These are phyloP conservation scores for Volucella bombylans DNA, from an alignment of 2,888 invertebrate species.

Conservation along the genomic window DNA sequence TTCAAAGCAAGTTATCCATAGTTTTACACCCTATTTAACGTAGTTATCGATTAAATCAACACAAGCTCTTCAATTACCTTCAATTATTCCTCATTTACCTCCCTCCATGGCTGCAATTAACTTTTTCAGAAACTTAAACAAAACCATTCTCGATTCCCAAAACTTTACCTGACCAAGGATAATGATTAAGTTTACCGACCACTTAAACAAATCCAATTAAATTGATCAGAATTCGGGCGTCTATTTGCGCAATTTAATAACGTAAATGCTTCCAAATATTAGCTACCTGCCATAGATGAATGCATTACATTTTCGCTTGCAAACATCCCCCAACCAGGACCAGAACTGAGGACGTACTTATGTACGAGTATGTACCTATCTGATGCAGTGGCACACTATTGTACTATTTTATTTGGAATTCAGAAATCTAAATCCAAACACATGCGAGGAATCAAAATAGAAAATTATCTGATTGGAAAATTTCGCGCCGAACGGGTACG, in stretches of 20 bases:
- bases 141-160: background rate
- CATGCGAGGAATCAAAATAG: slow-evolving; percentile 62
- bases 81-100: slow-evolving; percentile 23
- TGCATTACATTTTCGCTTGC: background rate
- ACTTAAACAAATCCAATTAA: slow-evolving; percentile 71
- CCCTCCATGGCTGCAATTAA: background rate
- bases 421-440: slow-evolving; percentile 52
- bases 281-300: background rate
- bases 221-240: slow-evolving; percentile 57
- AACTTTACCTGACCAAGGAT: background rate
- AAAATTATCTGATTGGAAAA: slow-evolving; percentile 69
- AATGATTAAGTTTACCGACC: slow-evolving; percentile 64
- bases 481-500: slow-evolving; percentile 38
- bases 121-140: background rate
- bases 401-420: slow-evolving; percentile 55
- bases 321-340: background rate
- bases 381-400: background rate
- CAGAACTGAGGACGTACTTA: no score
- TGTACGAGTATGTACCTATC: background rate
- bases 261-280: slow-evolving; percentile 67
- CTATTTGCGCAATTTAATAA: slow-evolving; percentile 71
- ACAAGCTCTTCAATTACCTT: slow-evolving; percentile 25
- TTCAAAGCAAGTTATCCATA: slow-evolving; percentile 25
- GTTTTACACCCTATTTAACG: slow-evolving; percentile 41
- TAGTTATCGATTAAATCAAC: slow-evolving; percentile 49